Evolutionary conservation across 2,113 vertebrate species (phyloP), one percentile per base, ranked within the genome.

Genomic region (Melanocharis versteri): DNA sequence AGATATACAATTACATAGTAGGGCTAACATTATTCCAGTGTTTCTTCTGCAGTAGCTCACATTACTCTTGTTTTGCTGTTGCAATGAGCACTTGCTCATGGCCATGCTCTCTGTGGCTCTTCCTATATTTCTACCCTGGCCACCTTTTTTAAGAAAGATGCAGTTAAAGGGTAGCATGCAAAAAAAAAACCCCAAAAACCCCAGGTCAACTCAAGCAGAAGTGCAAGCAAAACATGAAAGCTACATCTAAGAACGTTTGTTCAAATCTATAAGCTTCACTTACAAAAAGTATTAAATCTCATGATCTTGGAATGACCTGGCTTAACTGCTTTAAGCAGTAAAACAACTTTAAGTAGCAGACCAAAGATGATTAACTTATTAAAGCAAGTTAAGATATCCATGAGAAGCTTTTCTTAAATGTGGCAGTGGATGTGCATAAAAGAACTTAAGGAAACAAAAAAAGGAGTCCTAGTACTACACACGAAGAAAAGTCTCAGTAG

Each of bases 341-440:
- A 62, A 86, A 56, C 62, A 84, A 61, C 64, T 60, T 80, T 42
- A 88, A 87, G 42, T 11, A 73, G 62, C 10, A 8, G 27, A 66
- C 23, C 60, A 81, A 66, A 90, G 50, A 57, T 44, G 13, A 85
- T 92, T 66, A 90, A 73, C 57, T 93, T 87, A 76, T 12, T 90
- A 48, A 88, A 85, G 17, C 26, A 75, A 60, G 42, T 86, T 47
- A 83, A 87, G 75, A 66, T 44, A 70, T 10, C 47, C 27, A 65
- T 4, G 19, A 94, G 58, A 28, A 87, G 56, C 56, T 89, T 77
- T 88, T 73, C 62, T 85, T 70, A 65, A 83, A 57, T 19, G 42
- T 54, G 19, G 42, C 21, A 56, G 35, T 40, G 35, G 61, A 18
- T 39, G 15, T 37, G 22, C 27, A 54, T 79, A 42, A 33, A 87